Evolutionary conservation across 2,113 vertebrate genomes (phyloP).

Genomic region (Petromus typicus): DNA sequence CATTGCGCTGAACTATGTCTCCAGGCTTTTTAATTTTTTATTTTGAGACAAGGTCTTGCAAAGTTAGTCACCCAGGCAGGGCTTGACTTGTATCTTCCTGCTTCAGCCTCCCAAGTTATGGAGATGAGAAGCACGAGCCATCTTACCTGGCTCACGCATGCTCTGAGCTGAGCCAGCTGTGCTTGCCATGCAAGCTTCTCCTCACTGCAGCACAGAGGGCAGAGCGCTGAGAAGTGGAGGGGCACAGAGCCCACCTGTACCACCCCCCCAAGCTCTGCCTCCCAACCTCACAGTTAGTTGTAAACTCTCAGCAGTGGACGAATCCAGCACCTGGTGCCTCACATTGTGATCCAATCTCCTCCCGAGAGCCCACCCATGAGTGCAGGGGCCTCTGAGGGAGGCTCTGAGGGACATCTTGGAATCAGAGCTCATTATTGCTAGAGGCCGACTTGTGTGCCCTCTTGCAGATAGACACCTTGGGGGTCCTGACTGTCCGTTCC

Average conservation of each 20-base stretch:
- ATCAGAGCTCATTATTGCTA: no score
- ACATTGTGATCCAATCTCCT: background rate
- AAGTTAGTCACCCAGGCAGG: background rate
- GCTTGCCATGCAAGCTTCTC: accelerated
- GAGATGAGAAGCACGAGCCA: background rate
- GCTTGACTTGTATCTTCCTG: background rate
- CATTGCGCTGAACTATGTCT: background rate
- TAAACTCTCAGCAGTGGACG: background rate
- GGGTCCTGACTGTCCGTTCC: background rate
- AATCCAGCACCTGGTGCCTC: background rate
- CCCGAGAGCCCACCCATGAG: background rate
- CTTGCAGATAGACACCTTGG: no score
- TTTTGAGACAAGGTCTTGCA: background rate
- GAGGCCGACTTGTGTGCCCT: accelerated
- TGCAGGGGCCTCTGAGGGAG: background rate
- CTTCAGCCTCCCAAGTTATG: background rate
- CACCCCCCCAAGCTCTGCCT: background rate
- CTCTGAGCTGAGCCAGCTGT: background rate
- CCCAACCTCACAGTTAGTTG: background rate
- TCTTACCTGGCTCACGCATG: background rate
- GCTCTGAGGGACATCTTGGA: background rate
- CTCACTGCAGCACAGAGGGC: accelerated
- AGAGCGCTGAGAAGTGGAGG: background rate
- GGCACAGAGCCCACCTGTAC: no score
- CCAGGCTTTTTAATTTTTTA: background rate